Percentiles rank a stretch among this genome's conserved stretches.
Evolutionary conservation across 2,113 vertebrate genomes (phyloP).

Genomic region (Aythya baeri): DNA sequence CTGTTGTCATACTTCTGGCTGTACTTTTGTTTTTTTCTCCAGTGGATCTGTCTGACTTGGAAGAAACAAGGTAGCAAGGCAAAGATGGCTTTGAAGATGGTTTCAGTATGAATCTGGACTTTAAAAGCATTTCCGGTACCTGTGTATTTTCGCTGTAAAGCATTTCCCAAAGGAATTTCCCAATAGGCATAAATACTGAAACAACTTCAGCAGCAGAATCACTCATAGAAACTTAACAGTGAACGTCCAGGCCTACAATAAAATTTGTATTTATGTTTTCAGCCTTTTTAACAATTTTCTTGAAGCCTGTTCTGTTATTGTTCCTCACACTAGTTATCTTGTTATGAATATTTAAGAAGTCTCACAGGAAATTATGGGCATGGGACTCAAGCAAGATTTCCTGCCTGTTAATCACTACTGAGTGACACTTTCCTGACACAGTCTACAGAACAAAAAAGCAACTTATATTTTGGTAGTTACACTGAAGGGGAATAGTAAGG

Average conservation of each 20-base stretch:
- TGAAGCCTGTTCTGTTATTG: not conserved
- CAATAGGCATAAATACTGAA: not conserved
- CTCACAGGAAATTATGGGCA: not conserved
- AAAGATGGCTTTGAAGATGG: not conserved
- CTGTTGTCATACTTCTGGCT: not conserved
- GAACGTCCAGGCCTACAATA: not conserved
- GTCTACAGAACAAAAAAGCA: not conserved
- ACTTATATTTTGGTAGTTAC: not conserved
- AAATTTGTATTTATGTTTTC: not conserved
- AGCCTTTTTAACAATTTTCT: not conserved
- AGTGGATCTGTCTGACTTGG: not conserved
- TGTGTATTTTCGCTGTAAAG: not conserved
- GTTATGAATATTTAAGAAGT: not conserved
- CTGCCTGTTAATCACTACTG: not conserved
- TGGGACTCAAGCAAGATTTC: not conserved
- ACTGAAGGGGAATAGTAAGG: rapidly evolving
- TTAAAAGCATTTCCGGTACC: not conserved
- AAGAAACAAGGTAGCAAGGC: not conserved
- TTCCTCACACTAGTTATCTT: not conserved
- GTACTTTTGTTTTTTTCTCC: not conserved
- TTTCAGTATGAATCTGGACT: not conserved
- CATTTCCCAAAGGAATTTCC: not conserved
- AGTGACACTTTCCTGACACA: not conserved
- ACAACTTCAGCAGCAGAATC: not conserved
- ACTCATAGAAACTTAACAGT: not conserved